A percentile compares a stretch with the other conserved stretches of the same genome.
Evolutionary conservation across 2,113 vertebrate species (phyloP).

Genomic region (Cottus gobio): DNA sequence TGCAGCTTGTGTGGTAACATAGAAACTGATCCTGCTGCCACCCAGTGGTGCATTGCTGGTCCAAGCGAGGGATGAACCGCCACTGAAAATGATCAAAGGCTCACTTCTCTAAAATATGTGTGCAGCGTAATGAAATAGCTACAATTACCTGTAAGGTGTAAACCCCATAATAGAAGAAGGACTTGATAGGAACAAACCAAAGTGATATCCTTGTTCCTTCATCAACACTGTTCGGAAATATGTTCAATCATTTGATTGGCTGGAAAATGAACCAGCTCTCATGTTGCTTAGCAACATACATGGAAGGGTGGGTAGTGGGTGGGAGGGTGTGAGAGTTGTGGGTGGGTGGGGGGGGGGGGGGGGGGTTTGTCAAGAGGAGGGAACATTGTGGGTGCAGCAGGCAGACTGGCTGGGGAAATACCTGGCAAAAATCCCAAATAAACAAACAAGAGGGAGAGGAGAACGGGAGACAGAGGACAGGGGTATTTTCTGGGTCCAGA

Average conservation of each 20-base stretch:
- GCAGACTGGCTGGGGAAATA: slow-evolving; percentile 80
- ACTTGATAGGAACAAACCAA: background rate
- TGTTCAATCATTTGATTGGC: slow-evolving; percentile 69
- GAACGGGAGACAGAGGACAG: slow-evolving; percentile 34
- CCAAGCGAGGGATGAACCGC: background rate
- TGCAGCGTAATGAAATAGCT: background rate
- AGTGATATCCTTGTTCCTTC: slow-evolving; percentile 28
- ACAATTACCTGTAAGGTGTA: slow-evolving; percentile 4
- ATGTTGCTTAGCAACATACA: slow-evolving; percentile 80
- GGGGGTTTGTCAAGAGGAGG: slow-evolving; percentile 54
- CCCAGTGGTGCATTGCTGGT: slow-evolving; percentile 64
- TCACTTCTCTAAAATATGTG: background rate
- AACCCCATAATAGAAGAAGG: background rate
- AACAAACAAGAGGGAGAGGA: slow-evolving; percentile 61
- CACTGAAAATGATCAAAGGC: slow-evolving; percentile 4
- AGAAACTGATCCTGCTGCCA: slow-evolving; percentile 70
- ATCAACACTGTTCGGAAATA: slow-evolving; percentile 63
- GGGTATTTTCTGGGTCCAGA: slow-evolving; percentile 40
- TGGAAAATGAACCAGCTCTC: slow-evolving; percentile 60
- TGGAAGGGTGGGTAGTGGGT: slow-evolving; percentile 41
- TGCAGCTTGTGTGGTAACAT: slow-evolving; percentile 53
- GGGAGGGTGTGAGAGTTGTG: slow-evolving; percentile 37
- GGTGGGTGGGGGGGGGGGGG: slow-evolving; percentile 22
- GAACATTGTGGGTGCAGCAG: slow-evolving; percentile 65
- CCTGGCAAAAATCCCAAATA: slow-evolving; percentile 81